Evolutionary conservation across 2,113 vertebrate species (phyloP).

Genomic region (Scalopus aquaticus): DNA sequence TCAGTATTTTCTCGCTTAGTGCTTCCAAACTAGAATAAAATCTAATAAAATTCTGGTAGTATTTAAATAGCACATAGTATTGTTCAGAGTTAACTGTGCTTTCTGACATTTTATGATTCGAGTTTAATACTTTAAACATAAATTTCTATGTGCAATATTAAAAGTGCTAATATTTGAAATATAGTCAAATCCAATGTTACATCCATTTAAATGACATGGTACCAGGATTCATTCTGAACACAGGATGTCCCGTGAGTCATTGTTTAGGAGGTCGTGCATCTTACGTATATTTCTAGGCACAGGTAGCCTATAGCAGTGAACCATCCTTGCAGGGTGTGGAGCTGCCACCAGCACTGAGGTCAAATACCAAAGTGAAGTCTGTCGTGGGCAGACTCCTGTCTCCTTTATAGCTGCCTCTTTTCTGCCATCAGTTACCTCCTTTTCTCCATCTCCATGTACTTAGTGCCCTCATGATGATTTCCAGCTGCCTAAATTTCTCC

Average conservation of each 20-base stretch:
- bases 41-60: slow-evolving; percentile 29
- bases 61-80: slow-evolving; percentile 24
- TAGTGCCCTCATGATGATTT: not conserved
- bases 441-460: not conserved
- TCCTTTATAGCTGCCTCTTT: slow-evolving; percentile 1
- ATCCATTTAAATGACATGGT: not conserved
- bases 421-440: not conserved
- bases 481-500: not conserved
- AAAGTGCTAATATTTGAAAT: slow-evolving; percentile 32
- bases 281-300: not conserved
- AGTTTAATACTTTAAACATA: slow-evolving; percentile 40
- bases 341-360: not conserved
- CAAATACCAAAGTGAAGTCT: not conserved
- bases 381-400: not conserved
- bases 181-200: not conserved
- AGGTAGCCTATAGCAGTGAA: not conserved
- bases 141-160: not conserved
- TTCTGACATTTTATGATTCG: not conserved
- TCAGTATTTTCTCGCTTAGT: slow-evolving; percentile 43
- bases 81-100: not conserved
- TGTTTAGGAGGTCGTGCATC: not conserved
- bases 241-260: not conserved
- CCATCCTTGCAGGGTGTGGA: not conserved
- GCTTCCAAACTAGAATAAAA: slow-evolving; percentile 50
- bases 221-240: not conserved